A percentile compares a stretch with the other conserved stretches of the same genome.
Conservation (phyloP, 2,888 invertebrate species). For the Hydraecia micacea region DNA sequence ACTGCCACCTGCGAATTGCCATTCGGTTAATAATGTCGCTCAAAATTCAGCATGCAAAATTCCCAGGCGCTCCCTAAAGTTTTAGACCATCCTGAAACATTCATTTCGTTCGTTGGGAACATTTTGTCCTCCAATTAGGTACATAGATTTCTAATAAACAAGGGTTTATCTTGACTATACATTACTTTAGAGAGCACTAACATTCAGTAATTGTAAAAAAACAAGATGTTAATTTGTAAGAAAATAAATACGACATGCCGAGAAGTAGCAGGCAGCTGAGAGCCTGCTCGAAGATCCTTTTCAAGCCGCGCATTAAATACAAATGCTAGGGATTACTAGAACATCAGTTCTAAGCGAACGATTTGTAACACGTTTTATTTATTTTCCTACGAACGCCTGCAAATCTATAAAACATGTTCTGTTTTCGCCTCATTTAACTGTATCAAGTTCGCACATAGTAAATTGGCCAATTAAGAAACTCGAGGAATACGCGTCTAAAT, state of each 20-base stretch:
- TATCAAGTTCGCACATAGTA: constrained; percentile 5
- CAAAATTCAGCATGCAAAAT: neutral
- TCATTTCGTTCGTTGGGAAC: neutral
- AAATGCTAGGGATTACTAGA: constrained; percentile 41
- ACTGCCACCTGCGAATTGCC: constrained; percentile 91
- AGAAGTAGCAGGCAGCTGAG: neutral
- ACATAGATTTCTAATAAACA: too few relatives aligned
- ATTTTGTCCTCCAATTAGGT: neutral
- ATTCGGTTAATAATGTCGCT: constrained; percentile 5
- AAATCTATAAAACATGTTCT: constrained; percentile 22
- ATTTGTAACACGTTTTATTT: constrained; percentile 45
- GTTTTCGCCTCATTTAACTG: constrained; percentile 14
- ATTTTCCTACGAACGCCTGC: constrained; percentile 10
- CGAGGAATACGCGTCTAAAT: neutral
- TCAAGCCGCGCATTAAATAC: constrained; percentile 24
- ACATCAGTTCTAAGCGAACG: constrained; percentile 31
- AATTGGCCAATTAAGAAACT: constrained; percentile 36
- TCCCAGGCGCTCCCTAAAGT: neutral
- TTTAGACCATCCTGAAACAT: neutral
- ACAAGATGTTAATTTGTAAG: constrained; percentile 13
- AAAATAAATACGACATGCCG: neutral
- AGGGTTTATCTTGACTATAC: neutral
- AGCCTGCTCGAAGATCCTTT: constrained; percentile 10
- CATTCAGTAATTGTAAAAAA: neutral
- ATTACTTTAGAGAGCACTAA: neutral